Evolutionary conservation across 2,888 invertebrate genomes (phyloP), one percentile per base, ranked within the genome.

Genomic region (Caenorhabditis sp.): DNA sequence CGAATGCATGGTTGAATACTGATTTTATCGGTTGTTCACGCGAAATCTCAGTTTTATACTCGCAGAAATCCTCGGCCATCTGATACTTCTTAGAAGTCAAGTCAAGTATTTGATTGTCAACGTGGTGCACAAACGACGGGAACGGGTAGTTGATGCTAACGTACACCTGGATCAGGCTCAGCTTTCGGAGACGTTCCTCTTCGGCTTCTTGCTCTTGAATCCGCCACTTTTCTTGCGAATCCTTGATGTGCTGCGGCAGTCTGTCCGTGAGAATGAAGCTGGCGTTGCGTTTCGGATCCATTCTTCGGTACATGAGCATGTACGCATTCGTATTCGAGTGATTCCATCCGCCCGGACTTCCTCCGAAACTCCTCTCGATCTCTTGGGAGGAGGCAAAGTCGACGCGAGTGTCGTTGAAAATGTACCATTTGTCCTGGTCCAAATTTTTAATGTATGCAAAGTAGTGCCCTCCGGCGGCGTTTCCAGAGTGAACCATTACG

Each of bases 401-500:
- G 27, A 95, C 95, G 82, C 92, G 93, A 86, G 94, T 94, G 90
- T 95, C 95, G 89, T 95, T 95, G 89, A 95, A 95, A 87, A 94
- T 94, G 89, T 93, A 93, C 95, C 95, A 95, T 83, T 93, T 92
- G 73, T 93, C 92, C 84, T 91, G 90, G 68, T 90, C 90, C 83
- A 91, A 87, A 71, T 90, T 91, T 91, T 94, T 94, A 74, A 95
- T 94, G 87, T 95, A 95, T 1, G 94, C 95, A 90, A 94, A 95
- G 90, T 95, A 95, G 90, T 95, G 95, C 1, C 95, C 95, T 24
- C 95, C 95, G 17, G 93, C 93, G 0, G 95, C 95, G 90, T 94
- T 94, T 11, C 95, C 95, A 24, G 94, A 94, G 90, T 95, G 95
- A 68, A 95, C 94, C 94, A 95, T 94, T 80, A 95, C 94, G 17